phyloP scores from a whole-genome alignment of 1,140 invertebrate species.

The Samia ricini region DNA sequence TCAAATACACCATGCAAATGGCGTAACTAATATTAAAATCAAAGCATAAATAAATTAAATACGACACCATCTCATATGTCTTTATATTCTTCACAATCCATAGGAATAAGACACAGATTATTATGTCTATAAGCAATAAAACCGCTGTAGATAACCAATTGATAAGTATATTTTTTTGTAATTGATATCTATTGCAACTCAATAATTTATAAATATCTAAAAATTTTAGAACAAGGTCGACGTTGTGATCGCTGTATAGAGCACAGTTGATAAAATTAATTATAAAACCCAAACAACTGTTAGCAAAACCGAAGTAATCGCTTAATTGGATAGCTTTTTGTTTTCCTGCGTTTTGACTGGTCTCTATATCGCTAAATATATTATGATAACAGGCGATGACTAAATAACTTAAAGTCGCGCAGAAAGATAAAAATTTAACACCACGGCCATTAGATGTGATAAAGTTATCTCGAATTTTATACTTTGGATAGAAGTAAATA shows the following conservation, averaged over 20 bases:
- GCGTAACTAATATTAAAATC: conserved; percentile 10
- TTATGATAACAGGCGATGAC: background rate
- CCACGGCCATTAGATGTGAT: background rate
- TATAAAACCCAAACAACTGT: background rate
- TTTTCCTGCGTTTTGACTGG: background rate
- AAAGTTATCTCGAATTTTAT: conserved; percentile 10
- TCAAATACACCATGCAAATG: background rate
- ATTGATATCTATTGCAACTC: background rate
- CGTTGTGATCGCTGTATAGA: background rate
- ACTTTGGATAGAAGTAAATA: conserved; percentile 8
- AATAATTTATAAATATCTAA: background rate
- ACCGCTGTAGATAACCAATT: background rate
- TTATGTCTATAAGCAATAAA: background rate
- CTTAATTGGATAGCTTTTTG: background rate
- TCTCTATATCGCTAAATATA: background rate
- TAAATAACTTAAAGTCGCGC: background rate
- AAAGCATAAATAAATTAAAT: background rate
- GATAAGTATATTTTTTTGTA: background rate
- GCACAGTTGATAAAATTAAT: background rate
- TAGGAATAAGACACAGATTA: background rate
- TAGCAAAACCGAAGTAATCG: background rate
- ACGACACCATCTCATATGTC: background rate
- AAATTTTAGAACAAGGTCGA: conserved; percentile 3
- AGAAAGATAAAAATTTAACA: background rate
- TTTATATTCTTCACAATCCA: background rate